Percentiles rank a stretch among this genome's conserved stretches.
phyloP scores from a whole-genome alignment of 2,113 vertebrate genomes.

The Terrapene triunguis region DNA sequence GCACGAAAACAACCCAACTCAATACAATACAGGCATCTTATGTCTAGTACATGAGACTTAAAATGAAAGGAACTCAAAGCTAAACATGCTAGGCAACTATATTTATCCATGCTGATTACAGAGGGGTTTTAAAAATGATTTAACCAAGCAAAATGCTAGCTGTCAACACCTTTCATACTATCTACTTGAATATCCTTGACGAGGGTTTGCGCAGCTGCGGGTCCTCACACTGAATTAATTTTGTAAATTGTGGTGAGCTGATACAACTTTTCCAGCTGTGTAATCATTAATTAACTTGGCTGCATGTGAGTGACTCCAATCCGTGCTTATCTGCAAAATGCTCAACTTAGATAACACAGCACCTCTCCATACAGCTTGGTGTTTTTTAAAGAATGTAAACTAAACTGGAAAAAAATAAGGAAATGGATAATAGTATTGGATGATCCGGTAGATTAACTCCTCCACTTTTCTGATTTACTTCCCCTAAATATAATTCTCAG shows the following conservation, averaged over 20 bases:
- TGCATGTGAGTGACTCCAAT: constrained; percentile 59
- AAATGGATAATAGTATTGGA: background rate
- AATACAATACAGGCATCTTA: background rate
- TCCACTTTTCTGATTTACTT: background rate
- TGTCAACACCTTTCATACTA: constrained; percentile 64
- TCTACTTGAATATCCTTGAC: constrained; percentile 67
- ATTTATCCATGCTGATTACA: constrained; percentile 40
- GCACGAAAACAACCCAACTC: background rate
- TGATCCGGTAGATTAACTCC: constrained; percentile 3
- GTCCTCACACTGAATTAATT: constrained; percentile 69
- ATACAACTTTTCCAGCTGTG: constrained; percentile 74
- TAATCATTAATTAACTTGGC: constrained; percentile 76
- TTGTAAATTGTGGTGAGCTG: constrained; percentile 66
- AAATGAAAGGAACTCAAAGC: constrained; percentile 44
- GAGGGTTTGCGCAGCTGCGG: constrained; percentile 64
- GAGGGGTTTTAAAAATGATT: constrained; percentile 50
- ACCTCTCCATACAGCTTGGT: constrained; percentile 1
- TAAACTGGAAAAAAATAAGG: too few relatives aligned
- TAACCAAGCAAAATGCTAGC: constrained; percentile 48
- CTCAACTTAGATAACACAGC: constrained; percentile 38
- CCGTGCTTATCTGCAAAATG: constrained; percentile 49
- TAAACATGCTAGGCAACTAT: constrained; percentile 40
- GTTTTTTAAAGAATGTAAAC: background rate
- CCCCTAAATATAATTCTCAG: background rate
- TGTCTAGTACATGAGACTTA: constrained; percentile 2